Evolutionary conservation across 1,140 invertebrate species (phyloP).

Genomic region (Hyles euphorbiae): DNA sequence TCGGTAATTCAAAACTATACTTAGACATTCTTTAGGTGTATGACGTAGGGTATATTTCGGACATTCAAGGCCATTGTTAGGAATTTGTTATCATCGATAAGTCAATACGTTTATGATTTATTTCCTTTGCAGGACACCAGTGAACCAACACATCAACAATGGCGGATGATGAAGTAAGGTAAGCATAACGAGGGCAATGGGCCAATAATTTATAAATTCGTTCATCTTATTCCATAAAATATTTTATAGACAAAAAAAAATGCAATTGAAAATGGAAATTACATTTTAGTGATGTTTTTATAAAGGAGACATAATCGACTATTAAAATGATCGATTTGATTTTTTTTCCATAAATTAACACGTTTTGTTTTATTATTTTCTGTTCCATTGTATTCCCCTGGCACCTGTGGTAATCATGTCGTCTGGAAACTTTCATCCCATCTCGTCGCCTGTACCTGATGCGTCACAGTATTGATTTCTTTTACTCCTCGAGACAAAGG

Average conservation of each 20-base stretch:
- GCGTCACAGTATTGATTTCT: constrained; percentile 47
- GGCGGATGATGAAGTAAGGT: constrained; percentile 94
- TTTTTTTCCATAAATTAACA: constrained; percentile 15
- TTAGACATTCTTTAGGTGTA: no score
- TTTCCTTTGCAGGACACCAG: constrained; percentile 46
- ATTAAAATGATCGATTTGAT: no score
- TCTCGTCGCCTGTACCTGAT: constrained; percentile 6
- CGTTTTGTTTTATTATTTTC: constrained; percentile 30
- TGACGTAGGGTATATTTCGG: background rate
- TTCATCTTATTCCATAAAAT: constrained; percentile 7
- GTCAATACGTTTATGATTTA: no score
- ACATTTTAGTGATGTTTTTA: no score
- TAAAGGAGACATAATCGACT: no score
- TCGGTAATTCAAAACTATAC: no score
- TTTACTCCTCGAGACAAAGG: constrained; percentile 57
- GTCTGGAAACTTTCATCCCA: constrained; percentile 7
- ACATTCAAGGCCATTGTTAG: no score
- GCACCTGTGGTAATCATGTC: constrained; percentile 6
- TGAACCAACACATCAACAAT: constrained; percentile 78
- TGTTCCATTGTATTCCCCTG: constrained; percentile 38
- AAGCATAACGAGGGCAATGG: constrained; percentile 43
- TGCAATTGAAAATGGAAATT: background rate
- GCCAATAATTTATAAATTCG: background rate
- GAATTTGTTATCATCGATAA: no score
- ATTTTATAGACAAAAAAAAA: background rate